Evolutionary conservation across 2,888 invertebrate species (phyloP).

Genomic region (Himalopsyche kuldschensis): DNA sequence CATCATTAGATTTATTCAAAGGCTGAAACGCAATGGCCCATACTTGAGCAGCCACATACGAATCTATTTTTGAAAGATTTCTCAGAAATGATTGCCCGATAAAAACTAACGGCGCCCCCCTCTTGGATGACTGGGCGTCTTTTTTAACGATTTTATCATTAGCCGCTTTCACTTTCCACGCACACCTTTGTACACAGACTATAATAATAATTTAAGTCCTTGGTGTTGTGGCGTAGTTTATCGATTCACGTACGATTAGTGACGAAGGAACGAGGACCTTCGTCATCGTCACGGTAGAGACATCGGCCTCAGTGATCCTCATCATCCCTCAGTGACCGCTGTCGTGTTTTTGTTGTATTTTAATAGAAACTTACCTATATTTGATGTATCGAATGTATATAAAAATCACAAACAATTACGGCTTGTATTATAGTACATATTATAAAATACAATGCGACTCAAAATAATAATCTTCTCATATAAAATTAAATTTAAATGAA

Average conservation of each 20-base stretch:
- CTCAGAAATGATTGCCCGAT: background rate
- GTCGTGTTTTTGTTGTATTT: background rate
- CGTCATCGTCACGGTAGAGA: background rate
- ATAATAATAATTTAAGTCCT: background rate
- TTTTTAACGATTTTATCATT: conserved; percentile 8
- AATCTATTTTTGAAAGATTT: background rate
- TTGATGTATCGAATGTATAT: background rate
- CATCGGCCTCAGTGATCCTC: background rate
- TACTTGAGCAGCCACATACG: background rate
- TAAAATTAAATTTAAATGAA: no score
- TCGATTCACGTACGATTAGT: background rate
- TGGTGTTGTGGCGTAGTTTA: background rate
- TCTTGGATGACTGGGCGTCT: conserved; percentile 1
- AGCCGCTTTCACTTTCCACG: background rate
- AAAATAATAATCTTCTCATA: no score
- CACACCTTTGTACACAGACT: background rate
- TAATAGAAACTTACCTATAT: background rate
- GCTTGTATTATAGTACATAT: no score
- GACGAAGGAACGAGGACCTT: background rate
- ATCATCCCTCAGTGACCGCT: background rate
- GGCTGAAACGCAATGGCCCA: background rate
- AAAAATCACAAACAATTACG: no score
- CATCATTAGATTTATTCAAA: background rate
- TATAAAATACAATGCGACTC: no score
- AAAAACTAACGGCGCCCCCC: background rate